Conservation (phyloP, 2,797 vertebrate species). For the Crocidura indochinensis region DNA sequence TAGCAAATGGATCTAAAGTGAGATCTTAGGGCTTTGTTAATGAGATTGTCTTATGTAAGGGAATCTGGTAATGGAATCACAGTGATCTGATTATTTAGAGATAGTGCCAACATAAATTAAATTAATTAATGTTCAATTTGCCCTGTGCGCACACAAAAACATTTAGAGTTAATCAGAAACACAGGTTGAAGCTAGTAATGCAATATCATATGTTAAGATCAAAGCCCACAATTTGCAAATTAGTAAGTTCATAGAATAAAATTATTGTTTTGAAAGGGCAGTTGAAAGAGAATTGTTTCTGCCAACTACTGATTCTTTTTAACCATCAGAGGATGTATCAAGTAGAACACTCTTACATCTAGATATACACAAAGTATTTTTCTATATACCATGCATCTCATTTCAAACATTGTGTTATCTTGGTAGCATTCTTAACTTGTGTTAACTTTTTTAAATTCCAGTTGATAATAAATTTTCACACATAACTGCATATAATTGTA, state of each 20-base stretch:
- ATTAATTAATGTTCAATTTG: slow-evolving; percentile 85
- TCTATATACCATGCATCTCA: too few relatives aligned
- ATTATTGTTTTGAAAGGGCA: slow-evolving; percentile 46
- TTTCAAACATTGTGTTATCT: not conserved
- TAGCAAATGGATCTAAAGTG: slow-evolving; percentile 87
- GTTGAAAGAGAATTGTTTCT: slow-evolving; percentile 60
- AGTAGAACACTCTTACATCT: not conserved
- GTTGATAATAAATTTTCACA: too few relatives aligned
- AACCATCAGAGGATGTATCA: not conserved
- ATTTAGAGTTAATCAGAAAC: slow-evolving; percentile 66
- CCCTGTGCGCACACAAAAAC: slow-evolving; percentile 77
- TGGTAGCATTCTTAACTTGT: not conserved
- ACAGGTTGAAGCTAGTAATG: not conserved
- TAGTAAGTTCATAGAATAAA: slow-evolving; percentile 13
- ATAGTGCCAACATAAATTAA: slow-evolving; percentile 87
- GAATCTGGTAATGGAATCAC: slow-evolving; percentile 86
- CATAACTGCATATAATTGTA: too few relatives aligned
- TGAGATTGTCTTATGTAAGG: slow-evolving; percentile 87
- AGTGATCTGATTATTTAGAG: slow-evolving; percentile 85
- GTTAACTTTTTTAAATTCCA: not conserved
- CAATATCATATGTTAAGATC: slow-evolving; percentile 67
- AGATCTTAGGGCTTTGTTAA: slow-evolving; percentile 85
- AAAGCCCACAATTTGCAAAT: slow-evolving; percentile 57
- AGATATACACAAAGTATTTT: too few relatives aligned
- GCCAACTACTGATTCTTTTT: slow-evolving; percentile 31